A percentile compares a stretch with the other conserved stretches of the same genome.
phyloP scores from a whole-genome alignment of 92 coral and sea anemone genomes.

The Diadumene lineata region DNA sequence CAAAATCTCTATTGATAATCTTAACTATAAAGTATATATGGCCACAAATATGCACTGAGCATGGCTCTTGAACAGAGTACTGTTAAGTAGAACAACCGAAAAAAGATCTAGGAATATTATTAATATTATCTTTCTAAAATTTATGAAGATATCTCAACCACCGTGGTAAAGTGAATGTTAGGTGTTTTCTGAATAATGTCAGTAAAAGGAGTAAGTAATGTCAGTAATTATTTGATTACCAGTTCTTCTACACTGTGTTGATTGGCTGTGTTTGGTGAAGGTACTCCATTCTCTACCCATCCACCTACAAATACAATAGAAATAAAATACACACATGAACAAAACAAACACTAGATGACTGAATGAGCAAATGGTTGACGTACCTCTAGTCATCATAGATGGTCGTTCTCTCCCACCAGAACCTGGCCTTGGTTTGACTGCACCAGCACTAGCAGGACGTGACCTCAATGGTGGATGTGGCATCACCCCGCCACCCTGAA shows the following conservation, averaged over 20 bases:
- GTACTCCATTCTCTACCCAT: slow-evolving; percentile 26
- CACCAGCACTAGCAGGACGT: slow-evolving; percentile 81
- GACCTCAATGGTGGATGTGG: slow-evolving; percentile 91
- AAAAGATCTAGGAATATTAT: no score
- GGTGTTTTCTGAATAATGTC: no score
- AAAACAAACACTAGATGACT: not conserved
- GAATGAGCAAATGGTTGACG: not conserved
- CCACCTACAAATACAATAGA: slow-evolving; percentile 44
- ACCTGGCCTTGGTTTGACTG: slow-evolving; percentile 50
- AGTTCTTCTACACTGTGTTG: slow-evolving; percentile 49
- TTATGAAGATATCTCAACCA: no score
- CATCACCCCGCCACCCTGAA: slow-evolving; percentile 60
- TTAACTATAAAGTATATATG: no score
- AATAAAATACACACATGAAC: not conserved
- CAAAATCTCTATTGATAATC: no score
- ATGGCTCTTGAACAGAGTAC: no score
- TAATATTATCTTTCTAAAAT: no score
- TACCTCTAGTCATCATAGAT: slow-evolving; percentile 57
- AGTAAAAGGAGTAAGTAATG: no score
- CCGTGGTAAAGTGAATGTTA: no score
- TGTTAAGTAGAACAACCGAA: no score
- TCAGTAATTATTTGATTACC: no score
- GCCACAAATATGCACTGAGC: no score
- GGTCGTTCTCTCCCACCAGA: slow-evolving; percentile 70
- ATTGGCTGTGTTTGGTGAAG: slow-evolving; percentile 21